Base-by-base conservation (phyloP, 1,140 invertebrate species). In the Leguminivora glycinivorella region DNA sequence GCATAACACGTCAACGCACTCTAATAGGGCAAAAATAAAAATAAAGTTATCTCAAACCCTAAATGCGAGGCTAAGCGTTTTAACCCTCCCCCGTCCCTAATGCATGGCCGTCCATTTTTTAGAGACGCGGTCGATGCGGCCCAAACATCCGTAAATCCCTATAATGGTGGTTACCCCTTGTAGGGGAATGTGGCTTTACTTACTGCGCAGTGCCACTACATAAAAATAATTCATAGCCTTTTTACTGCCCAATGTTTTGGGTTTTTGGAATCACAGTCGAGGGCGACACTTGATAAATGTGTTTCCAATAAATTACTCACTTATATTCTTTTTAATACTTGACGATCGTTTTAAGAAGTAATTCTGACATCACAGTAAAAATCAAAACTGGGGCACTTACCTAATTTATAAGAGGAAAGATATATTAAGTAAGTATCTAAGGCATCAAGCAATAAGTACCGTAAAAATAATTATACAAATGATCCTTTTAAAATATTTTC, bases 111-210 rank as follows among this genome's bases (percentile, higher is more conserved):
- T 78, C 79, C 80, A 80, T 83, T 79, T 82, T 73, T 74, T 73
- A 77, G 75, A 76, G 71, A 71, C 71, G 70, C 75, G 72, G 73
- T 75, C 76, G 72, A 82, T 76, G 74, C 67, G 75, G 73, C 71
- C 74, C 76, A 71, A 76, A 79, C 78, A 79, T 79, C 76, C 66
- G 76, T 85, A 85, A 83, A 84, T 83, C 79, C 75, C 70, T 73
- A 74, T 77, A 79, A 79, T 63, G 58, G 58, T 34, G 75, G 74
- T 74, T 72, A 73, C 71, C 69, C 70, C 69, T 40, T 56, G 60
- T 75, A 76, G 66, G 67, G 70, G 66, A 47, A 56, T 70, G 68
- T 60, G 31, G 69, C 58, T 29, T 71, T 69, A 73, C 69, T 47
- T 73, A 68, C 69, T 68, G 14, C 29, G 34, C 14, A 67, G 34